Evolutionary conservation across 2,888 invertebrate species (phyloP), one percentile per base, ranked within the genome.

Genomic region (Pristionchus mayeri): DNA sequence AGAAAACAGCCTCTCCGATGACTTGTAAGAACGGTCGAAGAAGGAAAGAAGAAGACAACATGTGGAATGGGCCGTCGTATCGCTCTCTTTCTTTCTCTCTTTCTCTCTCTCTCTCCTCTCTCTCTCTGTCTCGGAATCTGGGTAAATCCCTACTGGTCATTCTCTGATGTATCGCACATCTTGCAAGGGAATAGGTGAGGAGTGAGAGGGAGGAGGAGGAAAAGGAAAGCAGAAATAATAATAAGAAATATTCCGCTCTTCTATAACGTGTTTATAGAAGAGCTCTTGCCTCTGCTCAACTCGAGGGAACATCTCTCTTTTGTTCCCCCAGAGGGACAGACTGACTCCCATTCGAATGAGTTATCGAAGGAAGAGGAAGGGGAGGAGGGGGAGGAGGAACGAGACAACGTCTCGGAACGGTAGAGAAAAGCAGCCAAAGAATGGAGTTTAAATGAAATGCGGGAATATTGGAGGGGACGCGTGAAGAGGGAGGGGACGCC

Each of bases 1-100:
- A 34, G 63, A 63, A 63, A 63, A 63, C 63, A 63, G 30, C 63
- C 63, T 63, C 63, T 63, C 34, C 30, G 34, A 63, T 63, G 63
- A 63, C 63, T 63, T 63, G 63, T 63, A 63, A 27, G 63, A 37
- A 52, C 52, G 52, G 52, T 48, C 48, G 48, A 13, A 48, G 48
- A 11, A 44, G 44, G 44, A 44, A 44, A 44, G 44, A 44, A 44
- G 44, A 44, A 44, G 44, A 13, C 44, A 44, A 44, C 44, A 44
- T 44, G 44, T 6, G 44, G 13, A 44, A 44, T 44, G 13, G 44
- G 13, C n/a, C n/a, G n/a, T n/a, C n/a, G n/a, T 9, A 44, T 9
- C 44, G 44, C 6, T 44, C 44, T 44, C 44, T 44, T 44, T 44
- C 44, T 13, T 6, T 44, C 44, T 13, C 44, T 44, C 44, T 44